phyloP scores from a whole-genome alignment of 2,797 vertebrate genomes.

The Hypotaenidia okinawae region DNA sequence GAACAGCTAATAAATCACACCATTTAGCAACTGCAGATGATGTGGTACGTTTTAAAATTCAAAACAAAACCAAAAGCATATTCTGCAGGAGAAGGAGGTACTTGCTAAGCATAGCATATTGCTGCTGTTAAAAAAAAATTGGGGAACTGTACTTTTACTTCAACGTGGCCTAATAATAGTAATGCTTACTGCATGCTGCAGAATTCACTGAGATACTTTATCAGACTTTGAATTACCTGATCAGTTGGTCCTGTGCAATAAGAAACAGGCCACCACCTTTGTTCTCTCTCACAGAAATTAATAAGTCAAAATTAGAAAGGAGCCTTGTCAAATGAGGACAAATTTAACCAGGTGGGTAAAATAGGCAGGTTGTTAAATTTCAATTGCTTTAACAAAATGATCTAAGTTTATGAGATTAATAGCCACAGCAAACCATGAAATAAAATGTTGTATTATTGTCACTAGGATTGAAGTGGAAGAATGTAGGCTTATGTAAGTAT shows the following conservation, averaged over 20 bases:
- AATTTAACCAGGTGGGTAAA: not conserved
- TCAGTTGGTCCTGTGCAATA: not conserved
- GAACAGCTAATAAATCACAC: not conserved
- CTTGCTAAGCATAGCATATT: not conserved
- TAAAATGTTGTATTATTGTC: not conserved
- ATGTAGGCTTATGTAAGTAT: not conserved
- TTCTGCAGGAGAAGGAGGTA: not conserved
- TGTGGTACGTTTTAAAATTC: not conserved
- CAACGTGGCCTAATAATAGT: not conserved
- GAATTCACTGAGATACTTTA: not conserved
- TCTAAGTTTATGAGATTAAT: not conserved
- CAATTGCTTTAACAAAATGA: not conserved
- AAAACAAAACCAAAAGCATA: not conserved
- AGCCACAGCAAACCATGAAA: not conserved
- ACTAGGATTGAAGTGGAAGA: not conserved
- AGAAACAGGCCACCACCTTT: not conserved
- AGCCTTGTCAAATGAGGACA: not conserved
- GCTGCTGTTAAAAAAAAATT: not conserved
- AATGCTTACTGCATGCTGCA: not conserved
- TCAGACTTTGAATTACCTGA: not conserved
- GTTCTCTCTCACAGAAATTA: conserved; percentile 4
- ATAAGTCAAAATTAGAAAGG: not conserved
- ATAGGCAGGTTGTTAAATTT: not conserved
- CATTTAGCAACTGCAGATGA: not conserved
- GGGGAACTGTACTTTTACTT: not conserved